Evolutionary conservation across 2,888 invertebrate species (phyloP).

Genomic region (Tinea semifulvella): DNA sequence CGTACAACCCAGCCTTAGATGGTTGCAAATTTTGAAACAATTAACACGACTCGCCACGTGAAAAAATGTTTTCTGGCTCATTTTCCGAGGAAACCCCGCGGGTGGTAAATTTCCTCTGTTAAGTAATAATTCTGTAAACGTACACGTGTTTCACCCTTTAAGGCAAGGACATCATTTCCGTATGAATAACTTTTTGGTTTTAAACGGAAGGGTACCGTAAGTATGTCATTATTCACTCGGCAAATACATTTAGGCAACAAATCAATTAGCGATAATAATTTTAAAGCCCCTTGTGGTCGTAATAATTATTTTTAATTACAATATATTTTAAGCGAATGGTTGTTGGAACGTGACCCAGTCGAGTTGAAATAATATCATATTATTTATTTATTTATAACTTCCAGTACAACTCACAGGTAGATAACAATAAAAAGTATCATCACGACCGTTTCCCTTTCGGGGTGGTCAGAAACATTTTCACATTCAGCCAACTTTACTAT

Average conservation of each 20-base stretch:
- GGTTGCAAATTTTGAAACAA: slow-evolving; percentile 31
- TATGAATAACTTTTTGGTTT: slow-evolving; percentile 30
- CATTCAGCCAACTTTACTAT: no score
- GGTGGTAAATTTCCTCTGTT: slow-evolving; percentile 35
- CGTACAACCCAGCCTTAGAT: no score
- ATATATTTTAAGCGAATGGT: no score
- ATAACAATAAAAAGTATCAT: no score
- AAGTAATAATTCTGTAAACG: slow-evolving; percentile 33
- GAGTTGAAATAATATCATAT: no score
- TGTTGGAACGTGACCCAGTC: no score
- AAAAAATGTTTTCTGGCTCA: slow-evolving; percentile 25
- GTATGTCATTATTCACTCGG: slow-evolving; percentile 2
- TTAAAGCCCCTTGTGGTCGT: neutral
- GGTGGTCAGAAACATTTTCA: no score
- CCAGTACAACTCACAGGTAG: no score
- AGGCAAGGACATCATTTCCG: slow-evolving; percentile 36
- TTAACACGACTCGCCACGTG: slow-evolving; percentile 35
- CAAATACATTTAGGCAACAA: neutral
- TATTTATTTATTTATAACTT: no score
- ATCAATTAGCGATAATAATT: neutral
- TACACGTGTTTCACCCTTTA: slow-evolving; percentile 26
- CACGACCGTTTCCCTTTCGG: no score
- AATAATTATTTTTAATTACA: no score
- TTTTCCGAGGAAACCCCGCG: slow-evolving; percentile 42
- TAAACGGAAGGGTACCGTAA: slow-evolving; percentile 4